Evolutionary conservation across 2,888 invertebrate species (phyloP).

Genomic region (Teinopalpus imperialis): DNA sequence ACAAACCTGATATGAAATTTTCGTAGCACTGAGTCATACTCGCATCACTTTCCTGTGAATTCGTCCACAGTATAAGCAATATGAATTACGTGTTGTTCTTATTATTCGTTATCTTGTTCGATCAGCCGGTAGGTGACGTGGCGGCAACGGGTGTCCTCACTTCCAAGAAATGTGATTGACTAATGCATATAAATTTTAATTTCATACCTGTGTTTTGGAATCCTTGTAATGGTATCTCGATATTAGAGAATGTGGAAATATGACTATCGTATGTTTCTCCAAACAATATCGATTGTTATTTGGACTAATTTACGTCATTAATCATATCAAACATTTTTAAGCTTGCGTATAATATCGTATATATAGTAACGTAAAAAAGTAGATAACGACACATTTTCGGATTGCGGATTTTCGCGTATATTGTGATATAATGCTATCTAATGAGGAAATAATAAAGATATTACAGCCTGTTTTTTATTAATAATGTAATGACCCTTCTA

Average conservation of each 20-base stretch:
- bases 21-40: slow-evolving; percentile 16
- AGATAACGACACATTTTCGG: too few relatives aligned
- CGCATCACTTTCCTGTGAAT: slow-evolving; percentile 18
- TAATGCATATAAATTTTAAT: slow-evolving; percentile 32
- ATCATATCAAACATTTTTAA: too few relatives aligned
- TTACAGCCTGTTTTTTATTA: slow-evolving; percentile 46
- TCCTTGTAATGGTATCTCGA: slow-evolving; percentile 18
- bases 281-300: too few relatives aligned
- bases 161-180: slow-evolving; percentile 42
- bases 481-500: slow-evolving; percentile 36
- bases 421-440: slow-evolving; percentile 42
- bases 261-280: too few relatives aligned
- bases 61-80: slow-evolving; percentile 5
- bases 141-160: slow-evolving; percentile 42
- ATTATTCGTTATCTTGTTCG: slow-evolving; percentile 33
- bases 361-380: too few relatives aligned
- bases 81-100: slow-evolving; percentile 15
- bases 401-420: slow-evolving; percentile 28
- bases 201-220: slow-evolving; percentile 31
- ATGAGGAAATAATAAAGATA: slow-evolving; percentile 52
- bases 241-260: slow-evolving; percentile 8
- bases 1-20: slow-evolving; percentile 12
- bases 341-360: too few relatives aligned
- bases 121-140: slow-evolving; percentile 43
- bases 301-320: too few relatives aligned